These are phyloP conservation scores for Turritopsis dohrnii DNA, from an alignment of 30 jellyfish, hydroid and myxozoan genomes.

Conservation along the genomic window DNA sequence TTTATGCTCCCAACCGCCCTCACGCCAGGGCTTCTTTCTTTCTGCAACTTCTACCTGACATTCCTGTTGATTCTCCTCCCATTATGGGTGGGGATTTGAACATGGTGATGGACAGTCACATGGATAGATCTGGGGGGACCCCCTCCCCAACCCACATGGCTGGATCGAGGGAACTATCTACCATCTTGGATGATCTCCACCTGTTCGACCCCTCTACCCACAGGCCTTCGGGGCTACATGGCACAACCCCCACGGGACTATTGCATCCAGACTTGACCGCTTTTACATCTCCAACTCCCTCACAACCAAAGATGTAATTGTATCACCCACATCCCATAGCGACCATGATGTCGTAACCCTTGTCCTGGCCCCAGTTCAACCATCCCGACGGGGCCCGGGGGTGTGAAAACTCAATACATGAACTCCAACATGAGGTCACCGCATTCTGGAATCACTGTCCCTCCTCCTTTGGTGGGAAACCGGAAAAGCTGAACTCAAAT, in stretches of 20 bases:
- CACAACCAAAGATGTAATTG: neutral
- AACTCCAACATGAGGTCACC: no score
- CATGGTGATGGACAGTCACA: neutral
- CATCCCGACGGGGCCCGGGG: no score
- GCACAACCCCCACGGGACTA: neutral
- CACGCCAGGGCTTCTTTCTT: neutral
- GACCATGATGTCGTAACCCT: neutral
- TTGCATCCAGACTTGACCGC: neutral
- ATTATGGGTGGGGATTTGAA: neutral
- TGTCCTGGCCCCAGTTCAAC: neutral
- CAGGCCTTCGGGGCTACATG: no score
- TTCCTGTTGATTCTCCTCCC: neutral
- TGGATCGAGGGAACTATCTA: neutral
- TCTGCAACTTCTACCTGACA: neutral
- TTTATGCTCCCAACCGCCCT: neutral
- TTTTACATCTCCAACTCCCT: neutral
- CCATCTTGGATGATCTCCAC: neutral
- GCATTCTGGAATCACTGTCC: no score
- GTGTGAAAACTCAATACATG: no score
- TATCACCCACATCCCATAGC: neutral
- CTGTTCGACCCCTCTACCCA: neutral
- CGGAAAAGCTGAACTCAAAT: no score
- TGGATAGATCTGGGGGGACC: neutral
- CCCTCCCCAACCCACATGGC: neutral
- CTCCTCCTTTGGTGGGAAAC: no score